A percentile compares a stretch with the other conserved stretches of the same genome.
Conservation (phyloP, 2,113 vertebrate species). For the Australoheros scitulus region DNA sequence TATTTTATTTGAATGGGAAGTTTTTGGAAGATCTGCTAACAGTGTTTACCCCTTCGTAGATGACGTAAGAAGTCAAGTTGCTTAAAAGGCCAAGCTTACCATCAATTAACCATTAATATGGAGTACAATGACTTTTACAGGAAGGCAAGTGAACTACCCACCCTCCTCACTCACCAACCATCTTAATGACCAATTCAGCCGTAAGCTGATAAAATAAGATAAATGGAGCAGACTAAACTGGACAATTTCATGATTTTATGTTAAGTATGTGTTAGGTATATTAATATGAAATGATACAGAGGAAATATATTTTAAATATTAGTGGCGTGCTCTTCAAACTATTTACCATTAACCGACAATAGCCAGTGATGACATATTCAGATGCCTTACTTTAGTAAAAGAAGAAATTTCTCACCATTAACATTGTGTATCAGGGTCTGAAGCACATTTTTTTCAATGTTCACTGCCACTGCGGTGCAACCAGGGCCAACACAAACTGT, state of each 20-base stretch:
- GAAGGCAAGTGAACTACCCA: neutral
- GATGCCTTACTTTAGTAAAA: neutral
- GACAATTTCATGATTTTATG: neutral
- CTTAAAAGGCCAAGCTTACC: neutral
- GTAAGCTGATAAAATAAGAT: neutral
- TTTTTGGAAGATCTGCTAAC: conserved; percentile 20
- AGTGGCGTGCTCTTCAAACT: neutral
- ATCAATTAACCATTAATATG: neutral
- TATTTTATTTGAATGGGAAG: conserved; percentile 28
- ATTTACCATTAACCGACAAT: neutral
- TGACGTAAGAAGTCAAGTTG: neutral
- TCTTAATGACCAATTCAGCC: neutral
- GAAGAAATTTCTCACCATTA: neutral
- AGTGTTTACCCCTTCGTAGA: neutral
- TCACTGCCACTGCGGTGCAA: neutral
- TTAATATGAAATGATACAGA: neutral
- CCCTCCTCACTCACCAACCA: neutral
- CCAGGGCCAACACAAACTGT: neutral
- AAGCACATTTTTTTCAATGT: neutral
- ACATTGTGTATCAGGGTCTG: neutral
- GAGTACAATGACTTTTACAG: neutral
- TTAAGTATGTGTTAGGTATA: neutral
- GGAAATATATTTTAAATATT: neutral
- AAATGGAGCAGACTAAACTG: neutral
- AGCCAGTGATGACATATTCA: neutral